Evolutionary conservation across 2,113 vertebrate species (phyloP).

Genomic region (Pongo abelii): DNA sequence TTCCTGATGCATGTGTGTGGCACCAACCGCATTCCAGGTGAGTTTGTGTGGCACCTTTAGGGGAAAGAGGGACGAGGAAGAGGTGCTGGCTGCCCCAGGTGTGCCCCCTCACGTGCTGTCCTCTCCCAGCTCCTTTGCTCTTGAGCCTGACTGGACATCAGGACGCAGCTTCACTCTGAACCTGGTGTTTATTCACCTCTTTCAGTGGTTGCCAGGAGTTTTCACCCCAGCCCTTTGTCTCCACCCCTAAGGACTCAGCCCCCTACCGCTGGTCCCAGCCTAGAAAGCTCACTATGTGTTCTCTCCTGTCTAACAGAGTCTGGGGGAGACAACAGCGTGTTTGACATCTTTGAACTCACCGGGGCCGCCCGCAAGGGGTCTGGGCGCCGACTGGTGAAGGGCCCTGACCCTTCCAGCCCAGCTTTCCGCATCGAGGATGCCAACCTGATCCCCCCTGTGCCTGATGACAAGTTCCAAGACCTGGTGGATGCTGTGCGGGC

Average conservation of each 20-base stretch:
- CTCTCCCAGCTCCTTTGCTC: neutral
- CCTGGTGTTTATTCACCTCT: neutral
- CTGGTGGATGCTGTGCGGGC: constrained; percentile 93
- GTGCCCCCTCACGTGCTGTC: neutral
- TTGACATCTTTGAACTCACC: constrained; percentile 93
- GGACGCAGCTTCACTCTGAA: neutral
- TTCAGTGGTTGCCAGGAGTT: neutral
- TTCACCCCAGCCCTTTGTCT: neutral
- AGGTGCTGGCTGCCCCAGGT: neutral
- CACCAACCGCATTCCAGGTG: constrained; percentile 90
- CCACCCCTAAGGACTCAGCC: neutral
- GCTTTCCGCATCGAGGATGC: constrained; percentile 95
- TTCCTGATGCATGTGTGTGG: constrained; percentile 84
- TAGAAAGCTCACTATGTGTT: constrained; percentile 40
- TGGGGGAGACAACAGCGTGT: constrained; percentile 92
- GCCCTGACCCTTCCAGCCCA: constrained; percentile 92
- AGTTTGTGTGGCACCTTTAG: constrained; percentile 63
- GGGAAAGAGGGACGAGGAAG: neutral
- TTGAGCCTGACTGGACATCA: neutral
- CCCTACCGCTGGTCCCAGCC: neutral
- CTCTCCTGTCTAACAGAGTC: constrained; percentile 85
- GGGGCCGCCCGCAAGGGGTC: constrained; percentile 86
- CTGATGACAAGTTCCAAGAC: constrained; percentile 93
- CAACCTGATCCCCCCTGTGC: constrained; percentile 91
- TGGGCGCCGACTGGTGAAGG: constrained; percentile 93